phyloP scores from a whole-genome alignment of 2,113 vertebrate genomes.

The Campylomormyrus tamandua region DNA sequence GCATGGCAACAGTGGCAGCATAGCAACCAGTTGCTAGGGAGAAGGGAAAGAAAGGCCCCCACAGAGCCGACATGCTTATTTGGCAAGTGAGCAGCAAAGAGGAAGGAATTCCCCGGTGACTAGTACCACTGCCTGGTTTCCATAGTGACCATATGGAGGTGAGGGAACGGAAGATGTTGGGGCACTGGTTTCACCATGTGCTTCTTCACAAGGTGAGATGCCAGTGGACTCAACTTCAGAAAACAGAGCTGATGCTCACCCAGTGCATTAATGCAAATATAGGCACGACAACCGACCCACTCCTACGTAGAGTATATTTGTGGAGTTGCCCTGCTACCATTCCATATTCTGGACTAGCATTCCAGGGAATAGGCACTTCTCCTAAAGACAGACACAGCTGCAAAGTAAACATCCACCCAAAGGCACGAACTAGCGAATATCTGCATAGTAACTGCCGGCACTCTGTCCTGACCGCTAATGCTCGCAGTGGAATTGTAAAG shows the following conservation, averaged over 20 bases:
- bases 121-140: conserved; percentile 61
- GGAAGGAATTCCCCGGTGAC: conserved; percentile 58
- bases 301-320: background rate
- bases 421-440: background rate
- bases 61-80: conserved; percentile 61
- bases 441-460: background rate
- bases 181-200: conserved; percentile 15
- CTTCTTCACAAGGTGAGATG: conserved; percentile 11
- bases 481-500: background rate
- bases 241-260: background rate
- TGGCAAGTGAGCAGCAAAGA: conserved; percentile 66
- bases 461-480: conserved; percentile 10
- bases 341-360: background rate
- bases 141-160: conserved; percentile 57
- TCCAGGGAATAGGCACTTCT: background rate
- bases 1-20: conserved; percentile 50
- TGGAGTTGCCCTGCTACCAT: background rate
- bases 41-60: conserved; percentile 53
- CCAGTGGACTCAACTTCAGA: background rate
- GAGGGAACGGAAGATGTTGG: conserved; percentile 47
- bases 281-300: background rate
- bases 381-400: background rate
- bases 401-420: background rate
- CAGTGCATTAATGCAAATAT: background rate
- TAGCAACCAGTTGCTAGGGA: conserved; percentile 67